Base-by-base conservation (phyloP, 2,797 vertebrate species). In the Chrysocyon brachyurus region DNA sequence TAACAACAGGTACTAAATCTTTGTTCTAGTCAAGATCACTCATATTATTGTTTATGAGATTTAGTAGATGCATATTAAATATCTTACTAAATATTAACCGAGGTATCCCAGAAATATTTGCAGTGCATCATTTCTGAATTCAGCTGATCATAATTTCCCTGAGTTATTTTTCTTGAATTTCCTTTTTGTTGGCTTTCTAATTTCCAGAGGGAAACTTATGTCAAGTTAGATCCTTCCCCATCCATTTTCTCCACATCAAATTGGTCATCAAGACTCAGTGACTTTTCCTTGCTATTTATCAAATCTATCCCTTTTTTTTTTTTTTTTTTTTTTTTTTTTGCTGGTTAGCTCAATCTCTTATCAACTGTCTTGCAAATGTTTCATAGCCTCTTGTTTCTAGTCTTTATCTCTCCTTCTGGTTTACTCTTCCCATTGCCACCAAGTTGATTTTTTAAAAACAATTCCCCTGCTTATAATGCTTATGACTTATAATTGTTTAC, bases 271-370 rank as follows among this genome's bases (percentile, higher is more conserved):
- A 82, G 79, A 21, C 2, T 78, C 6, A 70, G 5, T 82, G 3
- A 28, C 9, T 12, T 83, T 81, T 72, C 56, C 52, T 52, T 57
- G 26, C n/a, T 79, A 15, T 22, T 59, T 63, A 40, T 64, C 16
- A 66, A 70, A 21, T 22, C 66, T 57, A 66, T 17, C 4, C 36
- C 72, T 75, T 91, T 57, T 78, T 75, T 91, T 57, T 78, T 75
- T 91, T 57, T 77, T 75, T 91, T 57, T 78, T 75, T 91, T 57
- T 78, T 75, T 91, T 57, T 36, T 78, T 75, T 91, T 57, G 24
- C 12, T 26, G 28, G 2, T 40, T 61, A 91, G 90, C 21, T 46
- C 6, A 75, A 1, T 75, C 8, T 87, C 12, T 56, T 24, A 81
- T 64, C 46, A 31, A 11, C 12, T 91, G n/a, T 61, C 5, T 78